Conservation (phyloP, 2,888 invertebrate species). For the Xylocampa areola region DNA sequence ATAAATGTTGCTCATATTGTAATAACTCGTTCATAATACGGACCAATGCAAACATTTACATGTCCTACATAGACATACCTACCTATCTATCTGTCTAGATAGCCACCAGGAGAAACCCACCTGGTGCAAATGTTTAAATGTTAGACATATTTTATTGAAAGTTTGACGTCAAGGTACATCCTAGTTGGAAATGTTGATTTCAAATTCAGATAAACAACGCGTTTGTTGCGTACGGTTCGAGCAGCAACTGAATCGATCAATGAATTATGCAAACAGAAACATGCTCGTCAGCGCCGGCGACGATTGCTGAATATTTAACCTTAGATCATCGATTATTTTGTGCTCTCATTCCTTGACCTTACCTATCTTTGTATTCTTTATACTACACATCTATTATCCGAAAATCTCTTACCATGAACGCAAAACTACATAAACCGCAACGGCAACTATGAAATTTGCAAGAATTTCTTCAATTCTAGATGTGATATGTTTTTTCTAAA, state of each 20-base stretch:
- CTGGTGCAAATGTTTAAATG: conserved; percentile 1
- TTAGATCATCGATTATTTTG: conserved; percentile 74
- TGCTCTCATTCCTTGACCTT: conserved; percentile 70
- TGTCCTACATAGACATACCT: background rate
- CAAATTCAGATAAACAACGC: conserved; percentile 74
- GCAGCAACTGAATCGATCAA: conserved; percentile 73
- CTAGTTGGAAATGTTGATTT: conserved; percentile 66
- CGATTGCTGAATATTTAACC: conserved; percentile 80
- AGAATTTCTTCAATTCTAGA: conserved; percentile 31
- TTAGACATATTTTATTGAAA: conserved; percentile 24
- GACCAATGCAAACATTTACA: background rate
- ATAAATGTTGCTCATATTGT: background rate
- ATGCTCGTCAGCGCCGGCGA: conserved; percentile 64
- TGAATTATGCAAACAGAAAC: conserved; percentile 83
- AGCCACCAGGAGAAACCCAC: background rate
- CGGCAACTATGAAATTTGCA: conserved; percentile 26
- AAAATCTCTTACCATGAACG: conserved; percentile 30
- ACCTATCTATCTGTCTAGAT: too few relatives aligned
- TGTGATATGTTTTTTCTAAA: conserved; percentile 22
- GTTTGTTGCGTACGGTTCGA: conserved; percentile 63
- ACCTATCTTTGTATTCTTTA: conserved; percentile 46
- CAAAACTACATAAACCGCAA: conserved; percentile 17
- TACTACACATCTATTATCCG: conserved; percentile 27
- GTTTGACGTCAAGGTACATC: conserved; percentile 64
- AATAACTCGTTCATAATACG: background rate